Conservation (phyloP, 2,888 invertebrate genomes). For the Nomada flava region DNA sequence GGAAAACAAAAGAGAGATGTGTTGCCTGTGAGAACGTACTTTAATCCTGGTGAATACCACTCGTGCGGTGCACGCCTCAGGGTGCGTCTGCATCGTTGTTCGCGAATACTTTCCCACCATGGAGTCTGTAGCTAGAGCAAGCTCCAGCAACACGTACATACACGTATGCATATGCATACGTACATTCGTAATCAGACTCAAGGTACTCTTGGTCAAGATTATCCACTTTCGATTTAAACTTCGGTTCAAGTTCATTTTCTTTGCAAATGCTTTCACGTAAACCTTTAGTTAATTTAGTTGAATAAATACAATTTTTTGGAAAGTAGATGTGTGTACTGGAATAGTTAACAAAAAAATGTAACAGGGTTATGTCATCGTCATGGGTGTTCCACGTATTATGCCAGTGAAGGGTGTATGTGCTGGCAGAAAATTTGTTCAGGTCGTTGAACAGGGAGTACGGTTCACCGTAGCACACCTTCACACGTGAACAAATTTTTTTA, state of each 20-base stretch:
- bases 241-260: too few species aligned
- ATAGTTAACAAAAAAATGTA: neutral
- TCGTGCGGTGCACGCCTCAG: constrained; percentile 42
- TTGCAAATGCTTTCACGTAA: too few species aligned
- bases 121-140: constrained; percentile 31
- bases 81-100: constrained; percentile 47
- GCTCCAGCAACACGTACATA: neutral
- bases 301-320: too few species aligned
- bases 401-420: constrained; percentile 7
- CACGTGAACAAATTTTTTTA: constrained; percentile 19
- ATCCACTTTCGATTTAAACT: too few species aligned
- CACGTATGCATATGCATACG: neutral
- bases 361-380: constrained; percentile 20
- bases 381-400: constrained; percentile 41
- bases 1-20: constrained; percentile 52
- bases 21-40: constrained; percentile 57
- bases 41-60: constrained; percentile 50
- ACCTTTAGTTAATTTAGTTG: too few species aligned
- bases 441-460: constrained; percentile 18
- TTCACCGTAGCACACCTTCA: constrained; percentile 21
- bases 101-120: constrained; percentile 58
- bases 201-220: constrained; percentile 11
- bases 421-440: constrained; percentile 32
- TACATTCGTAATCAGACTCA: constrained; percentile 28
- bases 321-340: too few species aligned